Percentiles rank a stretch among this genome's conserved stretches.
These are phyloP conservation scores for Oligia strigilis DNA, from an alignment of 2,888 invertebrate genomes.

Conservation along the genomic window DNA sequence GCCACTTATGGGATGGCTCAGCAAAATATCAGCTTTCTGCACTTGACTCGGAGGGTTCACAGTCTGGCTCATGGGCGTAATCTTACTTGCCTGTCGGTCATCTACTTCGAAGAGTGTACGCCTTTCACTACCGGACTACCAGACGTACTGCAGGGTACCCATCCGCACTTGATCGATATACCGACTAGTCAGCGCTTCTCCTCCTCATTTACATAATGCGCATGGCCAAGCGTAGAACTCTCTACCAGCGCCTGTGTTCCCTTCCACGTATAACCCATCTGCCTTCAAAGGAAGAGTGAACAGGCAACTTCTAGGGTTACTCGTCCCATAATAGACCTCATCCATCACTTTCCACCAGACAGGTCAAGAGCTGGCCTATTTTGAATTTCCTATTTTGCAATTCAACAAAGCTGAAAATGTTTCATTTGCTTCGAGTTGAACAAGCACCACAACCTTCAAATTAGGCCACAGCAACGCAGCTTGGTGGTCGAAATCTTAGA, in stretches of 20 bases:
- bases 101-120: background rate
- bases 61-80: background rate
- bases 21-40: background rate
- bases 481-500: background rate
- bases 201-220: background rate
- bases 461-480: no score
- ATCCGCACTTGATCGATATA: background rate
- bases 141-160: background rate
- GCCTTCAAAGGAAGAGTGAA: background rate
- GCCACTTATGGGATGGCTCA: background rate
- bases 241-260: background rate
- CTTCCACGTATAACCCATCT: background rate
- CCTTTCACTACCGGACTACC: background rate
- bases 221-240: background rate
- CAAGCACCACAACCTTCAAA: background rate
- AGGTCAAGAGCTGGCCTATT: no score
- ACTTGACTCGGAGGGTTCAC: background rate
- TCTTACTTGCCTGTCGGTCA: background rate
- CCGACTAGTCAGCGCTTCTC: background rate
- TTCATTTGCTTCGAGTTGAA: background rate
- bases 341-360: background rate
- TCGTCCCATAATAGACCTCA: background rate
- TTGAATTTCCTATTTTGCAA: no score
- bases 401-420: background rate
- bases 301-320: background rate